These are phyloP conservation scores for Salvator merianae DNA, from an alignment of 2,113 vertebrate species.

Conservation along the genomic window DNA sequence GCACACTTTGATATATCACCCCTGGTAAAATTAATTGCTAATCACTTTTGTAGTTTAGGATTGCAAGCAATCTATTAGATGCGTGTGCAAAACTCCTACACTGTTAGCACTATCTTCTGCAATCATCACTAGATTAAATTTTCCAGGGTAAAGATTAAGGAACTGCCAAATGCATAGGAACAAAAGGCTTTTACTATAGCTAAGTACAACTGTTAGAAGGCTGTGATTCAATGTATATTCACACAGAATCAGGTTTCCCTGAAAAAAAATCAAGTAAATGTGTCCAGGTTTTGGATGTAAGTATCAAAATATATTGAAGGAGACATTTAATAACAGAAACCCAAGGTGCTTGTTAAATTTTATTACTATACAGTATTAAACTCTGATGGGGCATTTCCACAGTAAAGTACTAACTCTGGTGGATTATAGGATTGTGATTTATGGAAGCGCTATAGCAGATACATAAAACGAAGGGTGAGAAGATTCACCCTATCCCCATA, in stretches of 20 bases:
- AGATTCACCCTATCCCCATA: slow-evolving; percentile 8
- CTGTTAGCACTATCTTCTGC: not conserved
- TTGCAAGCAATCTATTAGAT: not conserved
- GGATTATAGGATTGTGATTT: slow-evolving; percentile 25
- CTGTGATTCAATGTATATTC: not conserved
- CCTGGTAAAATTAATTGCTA: not conserved
- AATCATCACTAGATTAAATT: not conserved
- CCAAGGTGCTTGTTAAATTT: slow-evolving; percentile 23
- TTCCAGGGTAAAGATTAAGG: not conserved
- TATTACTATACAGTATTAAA: slow-evolving; percentile 20
- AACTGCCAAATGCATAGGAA: not conserved
- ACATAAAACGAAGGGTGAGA: slow-evolving; percentile 22
- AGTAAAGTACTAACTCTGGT: not conserved
- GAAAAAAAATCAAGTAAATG: slow-evolving; percentile 2
- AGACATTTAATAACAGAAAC: slow-evolving; percentile 42
- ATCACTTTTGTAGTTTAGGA: not conserved
- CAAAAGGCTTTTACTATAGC: not conserved
- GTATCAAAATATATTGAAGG: not conserved
- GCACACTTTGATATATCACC: not conserved
- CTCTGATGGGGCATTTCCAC: slow-evolving; percentile 4
- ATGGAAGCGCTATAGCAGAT: slow-evolving; percentile 3
- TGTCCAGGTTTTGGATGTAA: slow-evolving; percentile 16
- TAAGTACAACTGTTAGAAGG: not conserved
- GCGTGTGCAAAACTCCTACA: not conserved
- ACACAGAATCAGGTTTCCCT: not conserved